Evolutionary conservation across 2,797 vertebrate genomes (phyloP), one percentile per base, ranked within the genome.

Genomic region (Psittacula echo): DNA sequence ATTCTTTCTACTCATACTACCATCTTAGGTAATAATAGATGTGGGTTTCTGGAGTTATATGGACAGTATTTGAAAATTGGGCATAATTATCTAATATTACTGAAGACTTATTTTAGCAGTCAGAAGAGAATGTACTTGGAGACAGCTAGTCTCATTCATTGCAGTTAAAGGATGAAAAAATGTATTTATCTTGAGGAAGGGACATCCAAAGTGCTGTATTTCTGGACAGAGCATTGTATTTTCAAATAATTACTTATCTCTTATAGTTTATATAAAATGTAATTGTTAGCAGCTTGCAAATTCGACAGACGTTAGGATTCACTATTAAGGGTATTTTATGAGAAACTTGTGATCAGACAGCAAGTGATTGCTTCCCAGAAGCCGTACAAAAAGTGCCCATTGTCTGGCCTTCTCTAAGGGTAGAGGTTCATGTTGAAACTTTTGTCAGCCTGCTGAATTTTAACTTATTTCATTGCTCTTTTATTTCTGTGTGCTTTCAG

Each of bases 401-500:
- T 37, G 26, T 60, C 27, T 11, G 2, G 5, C 15, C 10, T 44
- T 62, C 29, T 90, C 42, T 68, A 44, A 32, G 34, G 44, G 44
- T 22, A 73, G 50, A 1, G 2, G 37, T 51, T 34, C 10, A 3
- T 34, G 23, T 48, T 77, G 39, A 68, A 72, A 58, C 26, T 78
- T 82, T 68, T 60, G 45, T 32, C 81, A 65, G 34, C 27, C 50
- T 60, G 41, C 15, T 70, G 45, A 82, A 60, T 82, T 78, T 48
- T 60, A 19, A 47, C 34, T 68, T 44, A 12, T 2, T 34, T 53
- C 3, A 34, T n/a, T 34, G 24, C 18, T 86, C 2, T 48, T 85
- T 53, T 50, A 29, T 82, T 92, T 94, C 20, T 83, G 12, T 67
- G 29, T 32, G 6, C 73, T 96, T 94, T 37, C 77, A 99, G 99